Evolutionary conservation across 2,113 vertebrate genomes (phyloP), one percentile per base, ranked within the genome.

Genomic region (Hyperoodon ampullatus): DNA sequence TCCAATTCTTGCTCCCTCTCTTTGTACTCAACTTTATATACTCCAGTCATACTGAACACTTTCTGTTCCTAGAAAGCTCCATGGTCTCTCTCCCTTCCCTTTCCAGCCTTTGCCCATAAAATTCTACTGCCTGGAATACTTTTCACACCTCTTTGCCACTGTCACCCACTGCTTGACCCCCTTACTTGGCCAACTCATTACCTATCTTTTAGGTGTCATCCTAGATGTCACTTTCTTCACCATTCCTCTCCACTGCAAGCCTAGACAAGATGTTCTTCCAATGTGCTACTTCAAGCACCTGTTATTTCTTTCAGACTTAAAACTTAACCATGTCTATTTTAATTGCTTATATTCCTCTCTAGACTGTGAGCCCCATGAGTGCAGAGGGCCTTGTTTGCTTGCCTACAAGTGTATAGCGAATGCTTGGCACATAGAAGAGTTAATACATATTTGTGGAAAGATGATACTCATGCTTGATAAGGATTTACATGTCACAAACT

Each of bases 401-500:
- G 47, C 33, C 39, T 14, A 63, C 24, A 23, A 55, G 33, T 24
- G 1, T 39, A 61, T 9, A 75, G 50, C 8, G 13, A 28, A 81
- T 83, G 18, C n/a, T 92, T 77, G 71, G 35, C 12, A 65, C n/a
- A 75, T 24, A 44, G 8, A 81, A 44, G 30, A 86, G 33, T 81
- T 68, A 93, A 93, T 24, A 70, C 0, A 3, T 35, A 44, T 89
- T 93, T 72, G 2, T 80, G 70, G 65, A 71, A 95, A 90, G 47
- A 53, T 42, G 68, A 77, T 53, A 88, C 24, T 63, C 81, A 90
- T 23, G 35, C 35, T 95, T 82, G 50, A 53, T 68, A 77, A 93
- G 53, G n/a, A 72, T 55, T 95, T 90, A 50, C 26, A 44, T 66
- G 88, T 94, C 85, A 93, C 12, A 81, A 66, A 47, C 65, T 70